Conservation (phyloP, 2,888 invertebrate species). For the Apodemia zela region DNA sequence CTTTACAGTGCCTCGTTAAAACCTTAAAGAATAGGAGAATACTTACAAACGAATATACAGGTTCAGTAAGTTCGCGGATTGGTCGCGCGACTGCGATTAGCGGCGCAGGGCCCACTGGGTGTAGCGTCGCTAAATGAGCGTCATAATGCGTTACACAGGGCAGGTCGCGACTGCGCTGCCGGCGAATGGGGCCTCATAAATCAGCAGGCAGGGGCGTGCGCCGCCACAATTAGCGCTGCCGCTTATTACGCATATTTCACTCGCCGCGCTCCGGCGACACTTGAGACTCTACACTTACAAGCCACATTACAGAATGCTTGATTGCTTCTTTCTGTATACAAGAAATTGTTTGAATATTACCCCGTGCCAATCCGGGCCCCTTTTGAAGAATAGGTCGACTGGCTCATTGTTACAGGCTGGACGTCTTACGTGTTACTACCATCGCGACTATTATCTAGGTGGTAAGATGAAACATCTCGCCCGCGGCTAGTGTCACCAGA, state of each 20-base stretch:
- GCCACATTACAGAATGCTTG: background rate
- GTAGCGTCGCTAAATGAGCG: background rate
- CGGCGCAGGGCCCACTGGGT: background rate
- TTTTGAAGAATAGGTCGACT: too few species aligned
- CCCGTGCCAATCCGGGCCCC: too few species aligned
- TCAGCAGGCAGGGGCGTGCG: slow-evolving; percentile 1
- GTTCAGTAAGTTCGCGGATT: background rate
- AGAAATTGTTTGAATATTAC: too few species aligned
- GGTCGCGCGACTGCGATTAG: background rate
- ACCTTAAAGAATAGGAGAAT: too few species aligned
- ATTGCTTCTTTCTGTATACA: too few species aligned
- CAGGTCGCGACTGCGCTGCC: background rate
- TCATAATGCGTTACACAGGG: background rate
- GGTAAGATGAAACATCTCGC: too few species aligned
- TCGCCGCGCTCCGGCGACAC: background rate
- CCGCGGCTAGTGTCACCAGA: too few species aligned
- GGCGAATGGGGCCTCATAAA: background rate
- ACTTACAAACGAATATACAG: too few species aligned
- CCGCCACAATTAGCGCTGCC: background rate
- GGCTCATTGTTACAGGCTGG: too few species aligned
- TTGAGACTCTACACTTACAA: background rate
- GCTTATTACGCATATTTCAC: background rate
- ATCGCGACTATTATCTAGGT: too few species aligned
- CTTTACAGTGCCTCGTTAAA: too few species aligned
- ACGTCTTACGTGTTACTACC: too few species aligned